A percentile compares a stretch with the other conserved stretches of the same genome.
Evolutionary conservation across 2,888 invertebrate species (phyloP).

Genomic region (Athalia cordata): DNA sequence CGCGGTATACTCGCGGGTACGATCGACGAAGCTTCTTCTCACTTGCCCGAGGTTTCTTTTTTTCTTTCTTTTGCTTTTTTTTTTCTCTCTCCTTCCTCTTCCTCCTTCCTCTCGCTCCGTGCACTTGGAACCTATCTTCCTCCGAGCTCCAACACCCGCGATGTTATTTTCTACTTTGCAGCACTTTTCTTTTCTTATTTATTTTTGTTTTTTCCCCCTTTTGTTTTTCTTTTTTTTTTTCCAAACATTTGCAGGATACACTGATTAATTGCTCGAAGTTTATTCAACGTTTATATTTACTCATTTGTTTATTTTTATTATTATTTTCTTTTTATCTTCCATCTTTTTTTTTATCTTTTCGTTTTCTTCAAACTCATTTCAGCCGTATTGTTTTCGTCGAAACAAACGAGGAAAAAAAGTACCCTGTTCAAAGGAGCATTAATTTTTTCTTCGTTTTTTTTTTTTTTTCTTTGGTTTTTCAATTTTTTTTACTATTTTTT

Average conservation of each 20-base stretch:
- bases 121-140: background rate
- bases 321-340: background rate
- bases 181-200: background rate
- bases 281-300: conserved; percentile 16
- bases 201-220: background rate
- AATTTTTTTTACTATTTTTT: too few species aligned
- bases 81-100: background rate
- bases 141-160: too few species aligned
- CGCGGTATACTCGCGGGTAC: too few species aligned
- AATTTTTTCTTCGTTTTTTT: too few species aligned
- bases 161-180: conserved; percentile 32
- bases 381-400: background rate
- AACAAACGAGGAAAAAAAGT: too few species aligned
- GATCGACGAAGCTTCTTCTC: background rate
- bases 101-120: background rate
- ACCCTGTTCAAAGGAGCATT: too few species aligned
- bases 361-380: background rate
- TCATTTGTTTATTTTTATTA: background rate
- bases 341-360: background rate
- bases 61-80: background rate
- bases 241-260: background rate
- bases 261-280: conserved; percentile 19
- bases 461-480: too few species aligned
- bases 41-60: conserved; percentile 11
- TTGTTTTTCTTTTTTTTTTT: background rate